phyloP scores from a whole-genome alignment of 2,113 vertebrate species.

The Pungitius pungitius region DNA sequence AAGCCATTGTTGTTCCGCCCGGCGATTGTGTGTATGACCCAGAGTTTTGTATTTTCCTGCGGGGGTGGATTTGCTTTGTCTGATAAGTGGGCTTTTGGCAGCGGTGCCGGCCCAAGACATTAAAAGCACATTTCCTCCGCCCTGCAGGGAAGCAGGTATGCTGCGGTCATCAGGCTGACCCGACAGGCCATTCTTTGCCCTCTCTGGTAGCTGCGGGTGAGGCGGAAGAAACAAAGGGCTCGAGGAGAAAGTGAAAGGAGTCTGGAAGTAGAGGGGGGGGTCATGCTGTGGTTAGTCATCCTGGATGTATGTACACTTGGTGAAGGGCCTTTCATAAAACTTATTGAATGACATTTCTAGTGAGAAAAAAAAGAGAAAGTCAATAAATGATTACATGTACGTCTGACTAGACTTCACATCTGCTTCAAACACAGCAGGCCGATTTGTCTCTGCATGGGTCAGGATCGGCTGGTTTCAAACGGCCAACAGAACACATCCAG shows the following conservation, averaged over 20 bases:
- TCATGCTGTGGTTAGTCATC: background rate
- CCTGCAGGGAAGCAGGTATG: slow-evolving; percentile 38
- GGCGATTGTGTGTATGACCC: background rate
- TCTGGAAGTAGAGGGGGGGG: background rate
- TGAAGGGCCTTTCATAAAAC: slow-evolving; percentile 25
- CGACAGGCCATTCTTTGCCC: background rate
- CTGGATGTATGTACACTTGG: background rate
- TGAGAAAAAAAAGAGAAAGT: background rate
- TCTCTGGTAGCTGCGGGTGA: background rate
- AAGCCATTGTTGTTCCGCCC: background rate
- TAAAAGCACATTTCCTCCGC: slow-evolving; percentile 37
- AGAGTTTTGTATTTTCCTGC: background rate
- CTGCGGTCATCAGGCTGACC: slow-evolving; percentile 57
- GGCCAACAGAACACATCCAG: background rate
- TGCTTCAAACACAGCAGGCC: too few relatives aligned
- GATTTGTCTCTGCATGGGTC: background rate
- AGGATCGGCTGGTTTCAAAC: too few relatives aligned
- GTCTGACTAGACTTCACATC: too few relatives aligned
- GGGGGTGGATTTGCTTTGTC: slow-evolving; percentile 21
- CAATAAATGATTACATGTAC: too few relatives aligned
- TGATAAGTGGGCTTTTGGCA: slow-evolving; percentile 42
- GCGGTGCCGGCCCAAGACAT: slow-evolving; percentile 27
- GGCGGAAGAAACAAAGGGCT: background rate
- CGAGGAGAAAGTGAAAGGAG: background rate
- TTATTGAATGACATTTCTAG: slow-evolving; percentile 28